A percentile compares a stretch with the other conserved stretches of the same genome.
Conservation (phyloP, 2,888 invertebrate genomes). For the Tiphia femorata region DNA sequence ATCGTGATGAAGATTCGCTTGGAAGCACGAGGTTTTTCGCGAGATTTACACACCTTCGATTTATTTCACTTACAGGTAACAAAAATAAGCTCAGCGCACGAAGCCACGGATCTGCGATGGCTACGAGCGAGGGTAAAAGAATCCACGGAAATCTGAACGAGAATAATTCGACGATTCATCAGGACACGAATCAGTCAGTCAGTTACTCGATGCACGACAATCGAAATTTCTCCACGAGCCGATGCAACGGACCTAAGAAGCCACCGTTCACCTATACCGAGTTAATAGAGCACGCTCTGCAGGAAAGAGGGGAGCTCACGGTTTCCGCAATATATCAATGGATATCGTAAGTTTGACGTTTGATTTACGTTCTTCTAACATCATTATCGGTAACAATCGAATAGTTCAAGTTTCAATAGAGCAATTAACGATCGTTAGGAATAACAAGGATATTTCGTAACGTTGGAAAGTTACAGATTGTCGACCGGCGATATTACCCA, state of each 20-base stretch:
- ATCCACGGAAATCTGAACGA: conserved; percentile 33
- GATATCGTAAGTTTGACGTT: conserved; percentile 90
- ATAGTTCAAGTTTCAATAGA: too few species aligned
- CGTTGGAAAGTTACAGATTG: too few species aligned
- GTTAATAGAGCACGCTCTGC: conserved; percentile 87
- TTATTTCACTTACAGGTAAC: conserved; percentile 27
- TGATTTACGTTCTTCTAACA: too few species aligned
- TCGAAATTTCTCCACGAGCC: conserved; percentile 22
- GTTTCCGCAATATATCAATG: conserved; percentile 93
- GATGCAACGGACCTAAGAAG: conserved; percentile 76
- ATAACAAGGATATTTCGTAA: too few species aligned
- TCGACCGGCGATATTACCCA: too few species aligned
- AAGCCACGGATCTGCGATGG: conserved; percentile 22
- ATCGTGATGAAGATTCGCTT: background rate
- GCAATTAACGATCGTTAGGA: too few species aligned
- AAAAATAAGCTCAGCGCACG: conserved; percentile 34
- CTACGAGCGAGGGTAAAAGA: conserved; percentile 36
- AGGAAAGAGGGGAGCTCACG: conserved; percentile 88
- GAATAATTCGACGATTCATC: conserved; percentile 19
- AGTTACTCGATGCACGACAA: background rate
- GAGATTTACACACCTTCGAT: background rate
- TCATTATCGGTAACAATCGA: too few species aligned
- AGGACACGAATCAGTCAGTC: conserved; percentile 14
- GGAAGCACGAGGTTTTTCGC: background rate
- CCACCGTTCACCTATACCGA: conserved; percentile 93